A percentile compares a stretch with the other conserved stretches of the same genome.
Evolutionary conservation across 2,888 invertebrate species (phyloP).

Genomic region (Tachina lurida): DNA sequence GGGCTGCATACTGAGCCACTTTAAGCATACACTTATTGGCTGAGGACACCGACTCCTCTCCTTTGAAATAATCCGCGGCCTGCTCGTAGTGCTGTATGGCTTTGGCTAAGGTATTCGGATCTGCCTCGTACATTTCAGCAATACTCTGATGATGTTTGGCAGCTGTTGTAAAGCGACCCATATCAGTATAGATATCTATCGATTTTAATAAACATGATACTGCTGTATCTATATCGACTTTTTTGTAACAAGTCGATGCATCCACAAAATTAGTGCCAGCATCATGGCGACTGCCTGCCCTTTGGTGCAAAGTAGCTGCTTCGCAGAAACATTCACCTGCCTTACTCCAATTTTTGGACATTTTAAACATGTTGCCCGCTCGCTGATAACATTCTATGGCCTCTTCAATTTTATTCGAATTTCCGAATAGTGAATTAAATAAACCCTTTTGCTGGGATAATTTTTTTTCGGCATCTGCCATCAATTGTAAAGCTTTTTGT

Average conservation of each 20-base stretch:
- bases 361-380: slow-evolving; percentile 98
- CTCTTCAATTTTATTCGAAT: slow-evolving; percentile 93
- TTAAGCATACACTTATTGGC: slow-evolving; percentile 99
- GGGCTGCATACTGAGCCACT: slow-evolving; percentile 98
- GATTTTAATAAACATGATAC: slow-evolving; percentile 94
- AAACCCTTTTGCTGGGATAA: slow-evolving; percentile 89
- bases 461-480: slow-evolving; percentile 92
- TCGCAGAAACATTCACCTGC: slow-evolving; percentile 97
- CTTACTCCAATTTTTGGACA: slow-evolving; percentile 98
- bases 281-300: slow-evolving; percentile 96
- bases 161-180: slow-evolving; percentile 98
- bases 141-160: slow-evolving; percentile 98
- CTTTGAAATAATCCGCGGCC: slow-evolving; percentile 98
- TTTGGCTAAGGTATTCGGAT: slow-evolving; percentile 85
- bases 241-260: slow-evolving; percentile 98
- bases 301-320: slow-evolving; percentile 93
- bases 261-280: slow-evolving; percentile 98
- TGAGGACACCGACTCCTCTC: slow-evolving; percentile 98
- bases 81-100: slow-evolving; percentile 98
- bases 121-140: slow-evolving; percentile 97
- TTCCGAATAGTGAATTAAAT: slow-evolving; percentile 72
- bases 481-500: slow-evolving; percentile 95
- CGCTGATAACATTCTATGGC: slow-evolving; percentile 97
- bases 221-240: slow-evolving; percentile 89
- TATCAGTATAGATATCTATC: slow-evolving; percentile 98